A percentile compares a stretch with the other conserved stretches of the same genome.
Evolutionary conservation across 92 coral and sea anemone genomes (phyloP).

Genomic region (Zoanthus gigantus): DNA sequence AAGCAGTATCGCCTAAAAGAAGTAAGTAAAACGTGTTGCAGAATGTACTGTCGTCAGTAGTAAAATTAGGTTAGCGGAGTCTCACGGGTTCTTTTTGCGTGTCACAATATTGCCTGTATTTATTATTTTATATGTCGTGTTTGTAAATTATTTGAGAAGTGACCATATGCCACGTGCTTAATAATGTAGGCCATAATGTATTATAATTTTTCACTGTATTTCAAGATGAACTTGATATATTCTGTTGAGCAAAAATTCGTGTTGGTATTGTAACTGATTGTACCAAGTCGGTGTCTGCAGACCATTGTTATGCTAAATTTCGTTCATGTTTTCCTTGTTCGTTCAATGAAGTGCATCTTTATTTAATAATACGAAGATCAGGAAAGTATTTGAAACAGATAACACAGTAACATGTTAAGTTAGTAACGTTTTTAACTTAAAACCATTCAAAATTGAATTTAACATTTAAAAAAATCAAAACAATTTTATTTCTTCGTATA

Average conservation of each 20-base stretch:
- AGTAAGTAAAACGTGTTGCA: conserved; percentile 68
- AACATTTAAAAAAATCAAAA: background rate
- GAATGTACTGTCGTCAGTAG: background rate
- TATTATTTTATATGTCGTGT: background rate
- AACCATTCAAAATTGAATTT: too few species aligned
- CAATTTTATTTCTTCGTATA: background rate
- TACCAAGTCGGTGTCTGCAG: background rate
- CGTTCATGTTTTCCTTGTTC: conserved; percentile 29
- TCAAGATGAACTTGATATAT: background rate
- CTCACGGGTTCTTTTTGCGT: conserved; percentile 17
- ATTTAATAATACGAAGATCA: background rate
- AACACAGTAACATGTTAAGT: background rate
- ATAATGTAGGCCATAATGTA: too few species aligned
- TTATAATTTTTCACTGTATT: background rate
- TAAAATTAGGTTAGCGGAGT: background rate
- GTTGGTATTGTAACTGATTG: background rate
- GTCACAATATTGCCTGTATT: background rate
- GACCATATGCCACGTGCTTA: background rate
- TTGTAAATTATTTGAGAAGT: background rate
- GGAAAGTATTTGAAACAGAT: background rate
- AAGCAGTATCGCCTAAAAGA: conserved; percentile 97
- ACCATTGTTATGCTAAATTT: conserved; percentile 36
- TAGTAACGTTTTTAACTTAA: background rate
- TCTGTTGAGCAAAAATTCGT: background rate
- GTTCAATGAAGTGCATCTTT: conserved; percentile 15